These are phyloP conservation scores for Priapulus caudatus DNA, from an alignment of 2,888 invertebrate species.

Conservation along the genomic window DNA sequence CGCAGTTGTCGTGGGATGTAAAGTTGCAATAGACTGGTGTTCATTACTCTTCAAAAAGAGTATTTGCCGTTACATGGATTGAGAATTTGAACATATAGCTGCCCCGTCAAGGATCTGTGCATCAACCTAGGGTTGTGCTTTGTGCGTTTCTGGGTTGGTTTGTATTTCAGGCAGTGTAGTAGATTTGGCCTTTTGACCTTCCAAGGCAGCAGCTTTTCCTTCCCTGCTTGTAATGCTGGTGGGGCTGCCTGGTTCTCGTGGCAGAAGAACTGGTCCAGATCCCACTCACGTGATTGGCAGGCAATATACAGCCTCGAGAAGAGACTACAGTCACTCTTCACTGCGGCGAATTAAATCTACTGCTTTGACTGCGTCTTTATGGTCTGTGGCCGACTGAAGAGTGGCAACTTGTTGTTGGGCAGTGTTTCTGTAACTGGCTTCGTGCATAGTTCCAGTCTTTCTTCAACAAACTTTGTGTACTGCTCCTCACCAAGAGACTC, in stretches of 20 bases:
- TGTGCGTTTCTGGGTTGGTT: background rate
- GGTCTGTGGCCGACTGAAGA: background rate
- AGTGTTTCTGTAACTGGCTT: background rate
- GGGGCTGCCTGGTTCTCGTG: slow-evolving; percentile 1
- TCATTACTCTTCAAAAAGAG: slow-evolving; percentile 2
- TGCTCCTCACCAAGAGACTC: background rate
- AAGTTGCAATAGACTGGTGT: too few species aligned
- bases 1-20: too few species aligned
- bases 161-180: background rate
- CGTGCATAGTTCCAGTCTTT: background rate
- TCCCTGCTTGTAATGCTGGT: too few species aligned
- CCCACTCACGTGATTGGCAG: slow-evolving; percentile 12
- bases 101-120: slow-evolving; percentile 8
- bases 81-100: slow-evolving; percentile 11
- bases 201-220: background rate
- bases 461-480: background rate
- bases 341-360: background rate
- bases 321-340: slow-evolving; percentile 11
- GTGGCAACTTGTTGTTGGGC: background rate
- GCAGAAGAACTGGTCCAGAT: slow-evolving; percentile 9
- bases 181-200: background rate
- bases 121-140: slow-evolving; percentile 1
- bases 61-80: slow-evolving; percentile 6
- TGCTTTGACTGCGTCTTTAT: background rate
- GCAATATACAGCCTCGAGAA: slow-evolving; percentile 14